phyloP scores from a whole-genome alignment of 2,888 invertebrate genomes.

The Meghimatium bilineatum region DNA sequence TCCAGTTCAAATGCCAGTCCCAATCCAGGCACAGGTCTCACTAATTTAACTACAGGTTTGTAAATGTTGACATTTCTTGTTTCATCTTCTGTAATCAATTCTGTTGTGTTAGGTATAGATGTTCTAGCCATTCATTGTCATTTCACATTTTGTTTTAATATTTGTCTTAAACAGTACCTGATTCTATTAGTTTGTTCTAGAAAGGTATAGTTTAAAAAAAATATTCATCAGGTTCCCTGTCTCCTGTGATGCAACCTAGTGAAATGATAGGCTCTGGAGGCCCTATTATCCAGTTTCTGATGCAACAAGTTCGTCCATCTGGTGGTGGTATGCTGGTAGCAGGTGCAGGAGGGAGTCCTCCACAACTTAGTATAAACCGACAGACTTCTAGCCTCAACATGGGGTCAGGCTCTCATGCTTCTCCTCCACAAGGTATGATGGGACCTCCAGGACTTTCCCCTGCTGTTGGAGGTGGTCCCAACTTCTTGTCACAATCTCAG shows the following conservation, averaged over 20 bases:
- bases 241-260: conserved; percentile 50
- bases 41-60: conserved; percentile 28
- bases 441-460: conserved; percentile 8
- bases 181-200: not conserved
- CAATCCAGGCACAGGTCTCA: conserved; percentile 41
- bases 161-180: not conserved
- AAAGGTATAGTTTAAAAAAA: not conserved
- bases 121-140: not conserved
- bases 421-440: conserved; percentile 49
- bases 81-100: not conserved
- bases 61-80: not conserved
- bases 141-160: not conserved
- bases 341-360: conserved; percentile 39
- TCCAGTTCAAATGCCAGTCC: conserved; percentile 48
- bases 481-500: conserved; percentile 39
- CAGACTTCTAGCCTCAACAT: conserved; percentile 54
- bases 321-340: conserved; percentile 7
- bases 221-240: conserved; percentile 49
- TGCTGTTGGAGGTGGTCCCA: conserved; percentile 20
- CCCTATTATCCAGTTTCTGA: conserved; percentile 38
- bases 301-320: conserved; percentile 40
- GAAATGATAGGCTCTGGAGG: conserved; percentile 9
- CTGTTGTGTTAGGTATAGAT: not conserved
- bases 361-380: conserved; percentile 35
- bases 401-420: conserved; percentile 51